Evolutionary conservation across 1,140 invertebrate species (phyloP), one percentile per base, ranked within the genome.

Genomic region (Aphidius gifuensis): DNA sequence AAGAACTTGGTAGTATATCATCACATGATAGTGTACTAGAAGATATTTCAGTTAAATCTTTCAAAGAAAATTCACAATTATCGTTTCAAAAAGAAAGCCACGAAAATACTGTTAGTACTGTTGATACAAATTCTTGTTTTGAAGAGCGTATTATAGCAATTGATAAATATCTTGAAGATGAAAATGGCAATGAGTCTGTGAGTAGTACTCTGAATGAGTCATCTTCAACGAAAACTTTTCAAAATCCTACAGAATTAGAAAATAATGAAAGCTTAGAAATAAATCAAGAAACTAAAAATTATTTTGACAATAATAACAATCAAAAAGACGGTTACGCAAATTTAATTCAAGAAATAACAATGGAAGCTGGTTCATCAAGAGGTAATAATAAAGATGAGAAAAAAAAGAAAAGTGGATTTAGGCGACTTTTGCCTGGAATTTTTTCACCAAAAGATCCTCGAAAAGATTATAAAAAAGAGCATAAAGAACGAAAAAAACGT

Each of bases 401-500:
- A 60, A 77, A 76, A 43, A 77, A 73, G 61, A 77, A 74, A 47
- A 71, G 72, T 0, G 78, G 76, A 0, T 54, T 80, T 1, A 69
- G 78, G 5, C 68, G 76, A 23, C 58, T 80, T 0, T 55, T 80
- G 23, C 78, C 78, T 0, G 73, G 73, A 1, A 68, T 80, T 9
- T 79, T 80, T 64, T 80, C 78, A 2, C 76, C 76, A 6, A 80
- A 79, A 39, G 77, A 79, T 8, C 76, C 76, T 0, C 68, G 75
- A 1, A 78, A 78, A 43, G 76, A 78, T 2, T 75, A 74, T 47
- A 76, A 76, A 51, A 76, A 74, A 53, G 78, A 80, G 21, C 63
- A 69, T 5, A 73, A 77, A 51, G 76, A 80, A 9, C 60, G 72
- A 5, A 74, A 68, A 45, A 72, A 68, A 23, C 70, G 74, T 3